Conservation (phyloP, 2,888 invertebrate genomes). For the Psococerastis gibbosa region DNA sequence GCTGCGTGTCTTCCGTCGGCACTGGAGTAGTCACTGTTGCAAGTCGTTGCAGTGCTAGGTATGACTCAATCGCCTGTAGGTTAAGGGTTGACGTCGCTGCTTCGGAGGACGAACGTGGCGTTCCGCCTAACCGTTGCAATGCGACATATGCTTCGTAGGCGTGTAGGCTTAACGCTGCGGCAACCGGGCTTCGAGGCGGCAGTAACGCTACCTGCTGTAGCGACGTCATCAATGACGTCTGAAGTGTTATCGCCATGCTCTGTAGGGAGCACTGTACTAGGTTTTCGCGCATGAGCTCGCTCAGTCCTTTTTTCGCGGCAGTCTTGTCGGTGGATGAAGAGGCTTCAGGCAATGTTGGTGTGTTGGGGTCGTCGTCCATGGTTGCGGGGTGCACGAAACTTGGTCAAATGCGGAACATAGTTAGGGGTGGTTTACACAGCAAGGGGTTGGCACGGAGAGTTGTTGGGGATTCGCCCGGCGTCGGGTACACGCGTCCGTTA, state of each 20-base stretch:
- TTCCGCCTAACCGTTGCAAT: conserved; percentile 48
- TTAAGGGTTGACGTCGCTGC: conserved; percentile 12
- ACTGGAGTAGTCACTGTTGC: conserved; percentile 29
- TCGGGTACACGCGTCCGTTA: neutral
- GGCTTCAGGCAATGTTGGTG: neutral
- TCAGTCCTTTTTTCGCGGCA: neutral
- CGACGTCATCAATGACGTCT: conserved; percentile 69
- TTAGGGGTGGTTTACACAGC: too few relatives aligned
- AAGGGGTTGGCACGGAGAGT: too few relatives aligned
- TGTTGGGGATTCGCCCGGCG: too few relatives aligned
- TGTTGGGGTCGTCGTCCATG: neutral
- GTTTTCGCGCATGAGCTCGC: conserved; percentile 26
- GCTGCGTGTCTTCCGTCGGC: conserved; percentile 22
- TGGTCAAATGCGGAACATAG: too few relatives aligned
- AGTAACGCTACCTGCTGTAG: conserved; percentile 65
- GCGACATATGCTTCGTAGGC: conserved; percentile 73
- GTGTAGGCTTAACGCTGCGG: conserved; percentile 66
- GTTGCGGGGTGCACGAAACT: too few relatives aligned
- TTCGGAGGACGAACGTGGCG: conserved; percentile 9
- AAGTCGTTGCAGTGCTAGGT: conserved; percentile 12
- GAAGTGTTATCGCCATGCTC: conserved; percentile 60
- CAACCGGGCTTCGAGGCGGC: conserved; percentile 66
- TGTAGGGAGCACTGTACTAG: conserved; percentile 38
- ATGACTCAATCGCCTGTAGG: conserved; percentile 10
- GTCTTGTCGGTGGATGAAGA: conserved; percentile 8